phyloP scores from a whole-genome alignment of 2,797 vertebrate genomes.

The Bradypus variegatus region DNA sequence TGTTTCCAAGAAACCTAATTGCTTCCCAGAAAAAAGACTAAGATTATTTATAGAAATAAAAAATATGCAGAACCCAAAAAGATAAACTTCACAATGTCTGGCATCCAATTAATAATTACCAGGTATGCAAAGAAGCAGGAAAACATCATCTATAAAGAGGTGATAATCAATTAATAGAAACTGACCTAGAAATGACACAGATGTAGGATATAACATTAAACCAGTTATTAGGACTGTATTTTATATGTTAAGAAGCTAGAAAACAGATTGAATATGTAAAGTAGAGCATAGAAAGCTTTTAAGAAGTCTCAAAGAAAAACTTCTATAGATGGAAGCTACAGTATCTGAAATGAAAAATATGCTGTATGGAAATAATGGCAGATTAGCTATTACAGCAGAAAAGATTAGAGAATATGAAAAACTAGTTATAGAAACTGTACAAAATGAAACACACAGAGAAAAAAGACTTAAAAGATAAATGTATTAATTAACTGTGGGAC shows the following conservation, averaged over 20 bases:
- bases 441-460: background rate
- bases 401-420: background rate
- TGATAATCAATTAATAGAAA: too few relatives aligned
- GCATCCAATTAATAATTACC: too few relatives aligned
- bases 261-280: background rate
- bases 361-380: background rate
- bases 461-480: background rate
- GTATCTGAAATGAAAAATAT: too few relatives aligned
- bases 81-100: too few relatives aligned
- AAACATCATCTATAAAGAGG: too few relatives aligned
- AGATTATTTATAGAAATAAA: too few relatives aligned
- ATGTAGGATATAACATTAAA: background rate
- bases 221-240: background rate
- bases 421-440: background rate
- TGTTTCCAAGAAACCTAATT: too few relatives aligned
- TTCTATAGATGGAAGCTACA: background rate
- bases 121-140: too few relatives aligned
- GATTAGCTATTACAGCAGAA: background rate
- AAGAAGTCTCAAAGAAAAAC: background rate
- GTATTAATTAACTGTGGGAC: background rate
- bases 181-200: background rate
- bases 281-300: background rate
- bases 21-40: too few relatives aligned
- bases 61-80: too few relatives aligned
- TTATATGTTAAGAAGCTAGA: background rate